A percentile compares a stretch with the other conserved stretches of the same genome.
These are phyloP conservation scores for Neoarius graeffei DNA, from an alignment of 2,113 vertebrate species.

Conservation along the genomic window DNA sequence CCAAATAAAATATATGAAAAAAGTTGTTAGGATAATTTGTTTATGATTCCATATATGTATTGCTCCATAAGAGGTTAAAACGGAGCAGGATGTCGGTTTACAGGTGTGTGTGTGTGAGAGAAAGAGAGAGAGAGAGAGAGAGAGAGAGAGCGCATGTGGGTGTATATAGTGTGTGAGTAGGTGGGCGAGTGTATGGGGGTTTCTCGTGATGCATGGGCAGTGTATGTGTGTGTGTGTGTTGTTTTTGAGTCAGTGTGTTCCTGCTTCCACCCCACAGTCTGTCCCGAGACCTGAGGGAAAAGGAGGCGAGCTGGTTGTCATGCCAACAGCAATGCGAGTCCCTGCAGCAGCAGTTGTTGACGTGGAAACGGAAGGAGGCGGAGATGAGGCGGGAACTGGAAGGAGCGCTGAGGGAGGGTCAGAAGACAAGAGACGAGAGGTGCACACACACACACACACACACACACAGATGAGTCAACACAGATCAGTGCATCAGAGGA, in stretches of 20 bases:
- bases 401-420: constrained; percentile 74
- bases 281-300: constrained; percentile 79
- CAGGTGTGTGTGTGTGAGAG: constrained; percentile 12
- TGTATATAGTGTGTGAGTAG: constrained; percentile 3
- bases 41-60: too few species aligned
- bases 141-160: background rate
- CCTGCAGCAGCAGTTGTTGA: constrained; percentile 74
- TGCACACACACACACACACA: constrained; percentile 49
- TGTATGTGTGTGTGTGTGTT: constrained; percentile 16
- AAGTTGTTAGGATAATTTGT: background rate
- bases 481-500: background rate
- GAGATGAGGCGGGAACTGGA: constrained; percentile 70
- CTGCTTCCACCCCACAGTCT: constrained; percentile 69
- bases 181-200: background rate
- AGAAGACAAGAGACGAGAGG: constrained; percentile 79
- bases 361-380: constrained; percentile 76
- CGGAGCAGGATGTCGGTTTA: background rate
- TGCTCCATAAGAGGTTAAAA: background rate
- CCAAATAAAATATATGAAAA: background rate
- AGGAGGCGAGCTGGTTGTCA: constrained; percentile 69
- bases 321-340: constrained; percentile 66
- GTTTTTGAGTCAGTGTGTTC: constrained; percentile 32
- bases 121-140: background rate
- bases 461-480: constrained; percentile 9
- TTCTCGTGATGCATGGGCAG: background rate